Evolutionary conservation across 2,888 invertebrate species (phyloP).

Genomic region (Ophion costatus): DNA sequence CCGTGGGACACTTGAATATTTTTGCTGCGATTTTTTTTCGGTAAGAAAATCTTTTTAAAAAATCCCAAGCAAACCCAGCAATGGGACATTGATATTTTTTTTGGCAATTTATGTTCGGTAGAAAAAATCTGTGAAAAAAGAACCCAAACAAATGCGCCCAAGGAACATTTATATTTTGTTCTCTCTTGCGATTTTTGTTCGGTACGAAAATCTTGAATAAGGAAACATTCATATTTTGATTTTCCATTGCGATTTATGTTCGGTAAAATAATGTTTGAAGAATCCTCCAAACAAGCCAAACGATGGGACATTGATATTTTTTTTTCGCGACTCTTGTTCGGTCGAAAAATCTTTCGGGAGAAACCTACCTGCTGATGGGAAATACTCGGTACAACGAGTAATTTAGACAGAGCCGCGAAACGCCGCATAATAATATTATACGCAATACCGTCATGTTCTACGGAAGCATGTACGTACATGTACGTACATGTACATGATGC

Average conservation of each 20-base stretch:
- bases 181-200: background rate
- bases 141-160: too few species aligned
- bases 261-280: background rate
- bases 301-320: too few species aligned
- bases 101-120: too few species aligned
- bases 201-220: too few species aligned
- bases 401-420: slow-evolving; percentile 19
- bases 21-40: too few species aligned
- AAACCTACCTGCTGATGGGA: background rate
- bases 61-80: background rate
- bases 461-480: background rate
- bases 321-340: too few species aligned
- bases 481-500: background rate
- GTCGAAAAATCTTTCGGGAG: background rate
- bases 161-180: too few species aligned
- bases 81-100: background rate
- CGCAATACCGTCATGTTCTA: slow-evolving; percentile 47
- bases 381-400: slow-evolving; percentile 3
- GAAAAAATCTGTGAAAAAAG: too few species aligned
- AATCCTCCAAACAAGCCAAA: too few species aligned
- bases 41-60: background rate
- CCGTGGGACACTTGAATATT: too few species aligned
- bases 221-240: too few species aligned
- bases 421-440: slow-evolving; percentile 59
- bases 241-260: background rate